Conservation (phyloP, 1,140 invertebrate genomes). For the Solenopsis invicta region DNA sequence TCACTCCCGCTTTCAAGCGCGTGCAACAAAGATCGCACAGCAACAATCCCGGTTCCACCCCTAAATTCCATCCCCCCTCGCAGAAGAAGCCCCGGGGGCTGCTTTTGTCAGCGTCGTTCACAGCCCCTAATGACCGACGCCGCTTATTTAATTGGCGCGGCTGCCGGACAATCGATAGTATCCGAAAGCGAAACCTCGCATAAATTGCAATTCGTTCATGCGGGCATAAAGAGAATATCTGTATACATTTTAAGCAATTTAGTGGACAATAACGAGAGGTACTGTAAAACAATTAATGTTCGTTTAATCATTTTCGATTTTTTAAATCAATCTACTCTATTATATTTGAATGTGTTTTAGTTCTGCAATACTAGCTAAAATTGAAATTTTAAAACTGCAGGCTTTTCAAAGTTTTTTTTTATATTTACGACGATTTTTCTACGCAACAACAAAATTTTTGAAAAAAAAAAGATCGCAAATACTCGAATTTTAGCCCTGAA, state of each 20-base stretch:
- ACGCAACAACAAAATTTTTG: too few relatives aligned
- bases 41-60: constrained; percentile 60
- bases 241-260: not conserved
- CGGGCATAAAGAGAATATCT: not conserved
- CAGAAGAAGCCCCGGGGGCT: not conserved
- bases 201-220: not conserved
- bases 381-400: too few relatives aligned
- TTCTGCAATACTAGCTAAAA: too few relatives aligned
- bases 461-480: too few relatives aligned
- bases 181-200: constrained; percentile 28
- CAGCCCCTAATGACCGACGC: constrained; percentile 67
- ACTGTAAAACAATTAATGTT: not conserved
- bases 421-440: too few relatives aligned
- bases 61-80: constrained; percentile 35
- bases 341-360: not conserved
- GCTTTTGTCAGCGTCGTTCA: constrained; percentile 51
- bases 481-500: too few relatives aligned
- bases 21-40: constrained; percentile 69
- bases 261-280: not conserved
- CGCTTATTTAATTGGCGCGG: constrained; percentile 72
- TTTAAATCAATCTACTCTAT: not conserved
- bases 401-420: too few relatives aligned
- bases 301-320: not conserved
- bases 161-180: constrained; percentile 65
- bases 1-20: constrained; percentile 53